A percentile compares a stretch with the other conserved stretches of the same genome.
These are phyloP conservation scores for Syrrhaptes paradoxus DNA, from an alignment of 2,113 vertebrate species.

Conservation along the genomic window DNA sequence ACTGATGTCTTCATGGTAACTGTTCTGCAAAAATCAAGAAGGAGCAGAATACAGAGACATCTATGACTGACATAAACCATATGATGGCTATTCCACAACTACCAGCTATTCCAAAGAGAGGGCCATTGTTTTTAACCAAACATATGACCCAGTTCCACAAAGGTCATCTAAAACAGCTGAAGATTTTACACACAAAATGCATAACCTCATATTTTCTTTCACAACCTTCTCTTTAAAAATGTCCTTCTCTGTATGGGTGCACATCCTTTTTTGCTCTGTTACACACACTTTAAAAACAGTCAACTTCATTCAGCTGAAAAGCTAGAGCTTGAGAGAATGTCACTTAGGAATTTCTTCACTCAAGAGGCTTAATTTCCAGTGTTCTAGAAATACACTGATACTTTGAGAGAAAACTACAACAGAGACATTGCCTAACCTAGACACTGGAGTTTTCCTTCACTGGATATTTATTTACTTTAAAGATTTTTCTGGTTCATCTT, in stretches of 20 bases:
- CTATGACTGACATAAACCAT: not conserved
- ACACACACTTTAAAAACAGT: not conserved
- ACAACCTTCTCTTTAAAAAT: not conserved
- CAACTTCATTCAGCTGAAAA: not conserved
- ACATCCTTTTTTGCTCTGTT: not conserved
- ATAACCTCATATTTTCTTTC: not conserved
- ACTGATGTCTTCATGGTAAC: not conserved
- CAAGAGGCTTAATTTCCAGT: not conserved
- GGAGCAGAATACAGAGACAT: not conserved
- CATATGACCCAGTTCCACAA: not conserved
- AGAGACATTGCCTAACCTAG: not conserved
- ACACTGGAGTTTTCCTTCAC: not conserved
- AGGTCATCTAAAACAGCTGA: not conserved
- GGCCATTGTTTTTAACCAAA: not conserved
- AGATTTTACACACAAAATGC: not conserved
- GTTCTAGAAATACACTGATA: not conserved
- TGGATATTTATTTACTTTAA: not conserved
- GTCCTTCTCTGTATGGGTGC: not conserved
- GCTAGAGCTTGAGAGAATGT: not conserved
- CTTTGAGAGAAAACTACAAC: not conserved
- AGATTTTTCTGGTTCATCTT: not conserved
- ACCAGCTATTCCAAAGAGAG: not conserved
- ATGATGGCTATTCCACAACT: not conserved
- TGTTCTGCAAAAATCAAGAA: not conserved
- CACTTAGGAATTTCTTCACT: fast-evolving